A percentile compares a stretch with the other conserved stretches of the same genome.
These are phyloP conservation scores for Paraplagusia blochii DNA, from an alignment of 2,113 vertebrate species.

Conservation along the genomic window DNA sequence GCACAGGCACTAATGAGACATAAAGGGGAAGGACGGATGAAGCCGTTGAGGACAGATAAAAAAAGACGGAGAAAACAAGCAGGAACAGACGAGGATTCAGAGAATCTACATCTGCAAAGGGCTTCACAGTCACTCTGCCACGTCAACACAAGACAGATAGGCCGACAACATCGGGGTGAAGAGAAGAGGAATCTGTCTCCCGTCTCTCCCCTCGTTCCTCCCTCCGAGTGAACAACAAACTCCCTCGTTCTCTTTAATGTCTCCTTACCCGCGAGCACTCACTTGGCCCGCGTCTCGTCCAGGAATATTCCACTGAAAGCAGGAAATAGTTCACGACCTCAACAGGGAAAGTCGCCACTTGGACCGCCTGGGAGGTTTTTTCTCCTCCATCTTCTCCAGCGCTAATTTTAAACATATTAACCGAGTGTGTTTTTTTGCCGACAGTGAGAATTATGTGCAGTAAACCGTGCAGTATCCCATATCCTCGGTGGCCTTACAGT, in stretches of 20 bases:
- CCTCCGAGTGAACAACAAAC: conserved; percentile 13
- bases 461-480: background rate
- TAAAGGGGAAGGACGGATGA: conserved; percentile 20
- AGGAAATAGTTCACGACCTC: conserved; percentile 35
- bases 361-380: conserved; percentile 25
- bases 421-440: conserved; percentile 16
- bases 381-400: conserved; percentile 31
- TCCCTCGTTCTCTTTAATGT: background rate
- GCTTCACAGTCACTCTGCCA: conserved; percentile 62
- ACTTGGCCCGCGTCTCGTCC: conserved; percentile 23
- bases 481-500: no score
- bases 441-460: conserved; percentile 1
- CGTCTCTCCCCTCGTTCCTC: background rate
- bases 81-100: conserved; percentile 30
- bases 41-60: conserved; percentile 18
- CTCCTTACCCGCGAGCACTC: conserved; percentile 1
- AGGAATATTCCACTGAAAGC: conserved; percentile 25
- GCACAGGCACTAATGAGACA: conserved; percentile 27
- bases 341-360: conserved; percentile 23
- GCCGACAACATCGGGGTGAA: conserved; percentile 24
- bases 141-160: conserved; percentile 62
- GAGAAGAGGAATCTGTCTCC: conserved; percentile 14
- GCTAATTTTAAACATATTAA: conserved; percentile 34
- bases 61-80: conserved; percentile 25
- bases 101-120: conserved; percentile 57